Evolutionary conservation across 2,797 vertebrate genomes (phyloP).

Genomic region (Gobio occitaniae): DNA sequence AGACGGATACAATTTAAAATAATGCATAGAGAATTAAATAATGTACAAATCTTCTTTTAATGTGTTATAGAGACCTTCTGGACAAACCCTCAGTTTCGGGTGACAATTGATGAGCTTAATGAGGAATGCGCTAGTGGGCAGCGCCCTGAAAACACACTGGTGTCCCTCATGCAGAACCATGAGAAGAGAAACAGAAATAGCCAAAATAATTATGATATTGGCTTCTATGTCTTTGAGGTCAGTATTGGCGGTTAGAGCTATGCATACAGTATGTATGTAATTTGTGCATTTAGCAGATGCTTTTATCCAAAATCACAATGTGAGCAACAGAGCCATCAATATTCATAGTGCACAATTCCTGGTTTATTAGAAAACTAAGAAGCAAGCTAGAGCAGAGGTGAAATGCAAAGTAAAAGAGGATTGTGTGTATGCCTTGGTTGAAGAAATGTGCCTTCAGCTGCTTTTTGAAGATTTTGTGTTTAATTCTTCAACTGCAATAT

Average conservation of each 20-base stretch:
- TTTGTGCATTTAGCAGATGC: background rate
- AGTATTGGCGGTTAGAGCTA: background rate
- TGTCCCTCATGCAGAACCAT: slow-evolving; percentile 88
- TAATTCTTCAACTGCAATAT: background rate
- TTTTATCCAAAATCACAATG: background rate
- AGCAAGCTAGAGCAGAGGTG: background rate
- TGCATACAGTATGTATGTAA: background rate
- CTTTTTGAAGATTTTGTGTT: background rate
- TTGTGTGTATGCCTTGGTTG: background rate
- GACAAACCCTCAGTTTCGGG: slow-evolving; percentile 86
- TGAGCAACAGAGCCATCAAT: background rate
- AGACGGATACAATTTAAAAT: background rate
- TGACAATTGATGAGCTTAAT: slow-evolving; percentile 66
- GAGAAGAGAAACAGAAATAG: slow-evolving; percentile 78
- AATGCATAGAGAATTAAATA: background rate
- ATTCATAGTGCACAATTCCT: background rate
- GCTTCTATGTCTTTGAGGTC: slow-evolving; percentile 57
- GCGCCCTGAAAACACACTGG: slow-evolving; percentile 74
- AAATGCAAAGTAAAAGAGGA: background rate
- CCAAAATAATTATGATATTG: background rate
- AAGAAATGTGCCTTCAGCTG: background rate
- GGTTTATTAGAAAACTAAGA: background rate
- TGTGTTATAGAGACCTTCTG: slow-evolving; percentile 79
- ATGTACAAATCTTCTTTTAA: background rate
- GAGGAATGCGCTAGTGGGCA: slow-evolving; percentile 25